Evolutionary conservation across 2,797 vertebrate species (phyloP).

Genomic region (Malurus splendens): DNA sequence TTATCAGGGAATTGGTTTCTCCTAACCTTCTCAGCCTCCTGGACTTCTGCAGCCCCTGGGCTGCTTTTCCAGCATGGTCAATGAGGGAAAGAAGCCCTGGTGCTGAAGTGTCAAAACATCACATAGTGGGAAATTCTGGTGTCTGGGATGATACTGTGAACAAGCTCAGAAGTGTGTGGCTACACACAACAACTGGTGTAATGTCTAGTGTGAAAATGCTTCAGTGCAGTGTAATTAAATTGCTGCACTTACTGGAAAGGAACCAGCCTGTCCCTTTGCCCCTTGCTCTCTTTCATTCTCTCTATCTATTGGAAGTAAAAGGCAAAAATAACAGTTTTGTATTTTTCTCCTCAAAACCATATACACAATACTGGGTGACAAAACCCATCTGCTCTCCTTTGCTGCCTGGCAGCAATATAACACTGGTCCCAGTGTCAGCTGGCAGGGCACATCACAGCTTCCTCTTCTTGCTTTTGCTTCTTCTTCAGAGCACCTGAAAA

Average conservation of each 20-base stretch:
- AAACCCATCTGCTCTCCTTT: background rate
- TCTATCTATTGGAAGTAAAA: background rate
- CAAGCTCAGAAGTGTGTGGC: background rate
- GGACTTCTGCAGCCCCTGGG: background rate
- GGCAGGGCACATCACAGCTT: background rate
- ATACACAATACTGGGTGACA: background rate
- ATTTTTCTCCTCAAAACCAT: background rate
- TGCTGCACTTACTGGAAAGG: background rate
- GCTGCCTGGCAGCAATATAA: background rate
- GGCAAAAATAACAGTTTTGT: background rate
- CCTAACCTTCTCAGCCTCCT: background rate
- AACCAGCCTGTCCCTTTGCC: background rate
- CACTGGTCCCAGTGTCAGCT: background rate
- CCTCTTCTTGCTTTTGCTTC: background rate
- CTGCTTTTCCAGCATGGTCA: background rate
- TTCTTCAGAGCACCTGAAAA: background rate
- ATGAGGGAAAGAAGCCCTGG: background rate
- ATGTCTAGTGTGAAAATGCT: background rate
- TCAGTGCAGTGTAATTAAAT: background rate
- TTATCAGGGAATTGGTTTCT: background rate
- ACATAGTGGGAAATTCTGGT: background rate
- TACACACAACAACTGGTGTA: background rate
- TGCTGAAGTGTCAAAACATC: background rate
- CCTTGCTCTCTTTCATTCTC: background rate
- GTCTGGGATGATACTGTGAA: background rate